Evolutionary conservation across 2,113 vertebrate species (phyloP).

Genomic region (Setophaga petechia): DNA sequence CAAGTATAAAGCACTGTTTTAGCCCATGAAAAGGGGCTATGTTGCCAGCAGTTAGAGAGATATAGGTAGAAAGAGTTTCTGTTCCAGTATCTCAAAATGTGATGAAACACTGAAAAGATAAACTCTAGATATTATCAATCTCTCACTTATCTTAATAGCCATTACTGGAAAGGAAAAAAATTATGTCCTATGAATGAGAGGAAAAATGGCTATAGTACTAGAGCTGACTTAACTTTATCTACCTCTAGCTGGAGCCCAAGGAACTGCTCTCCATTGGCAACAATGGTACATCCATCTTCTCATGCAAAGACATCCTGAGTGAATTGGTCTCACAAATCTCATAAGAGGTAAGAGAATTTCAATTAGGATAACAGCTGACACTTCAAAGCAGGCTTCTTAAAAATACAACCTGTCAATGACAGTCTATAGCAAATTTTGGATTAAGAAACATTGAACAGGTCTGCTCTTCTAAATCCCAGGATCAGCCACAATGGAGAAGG

Average conservation of each 20-base stretch:
- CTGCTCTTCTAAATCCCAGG: constrained; percentile 31
- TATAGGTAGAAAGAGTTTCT: neutral
- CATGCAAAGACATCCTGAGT: neutral
- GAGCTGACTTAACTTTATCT: neutral
- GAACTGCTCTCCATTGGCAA: neutral
- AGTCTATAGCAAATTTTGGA: neutral
- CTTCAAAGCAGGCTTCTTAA: constrained; percentile 13
- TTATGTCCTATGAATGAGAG: neutral
- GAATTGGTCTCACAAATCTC: neutral
- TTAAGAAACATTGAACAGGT: constrained; percentile 17
- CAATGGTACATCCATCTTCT: neutral
- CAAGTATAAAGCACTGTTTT: neutral
- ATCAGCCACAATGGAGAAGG: constrained; percentile 9
- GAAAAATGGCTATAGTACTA: neutral
- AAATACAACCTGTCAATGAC: neutral
- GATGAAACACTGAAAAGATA: neutral
- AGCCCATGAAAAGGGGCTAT: neutral
- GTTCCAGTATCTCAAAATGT: neutral
- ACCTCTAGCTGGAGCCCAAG: neutral
- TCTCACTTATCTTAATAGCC: neutral
- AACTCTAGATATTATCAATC: neutral
- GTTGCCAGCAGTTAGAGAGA: neutral
- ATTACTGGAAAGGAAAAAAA: neutral
- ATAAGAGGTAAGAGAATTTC: neutral
- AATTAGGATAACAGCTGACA: neutral